Evolutionary conservation across 2,113 vertebrate species (phyloP), one percentile per base, ranked within the genome.

Genomic region (Pelecanoides urinatrix): DNA sequence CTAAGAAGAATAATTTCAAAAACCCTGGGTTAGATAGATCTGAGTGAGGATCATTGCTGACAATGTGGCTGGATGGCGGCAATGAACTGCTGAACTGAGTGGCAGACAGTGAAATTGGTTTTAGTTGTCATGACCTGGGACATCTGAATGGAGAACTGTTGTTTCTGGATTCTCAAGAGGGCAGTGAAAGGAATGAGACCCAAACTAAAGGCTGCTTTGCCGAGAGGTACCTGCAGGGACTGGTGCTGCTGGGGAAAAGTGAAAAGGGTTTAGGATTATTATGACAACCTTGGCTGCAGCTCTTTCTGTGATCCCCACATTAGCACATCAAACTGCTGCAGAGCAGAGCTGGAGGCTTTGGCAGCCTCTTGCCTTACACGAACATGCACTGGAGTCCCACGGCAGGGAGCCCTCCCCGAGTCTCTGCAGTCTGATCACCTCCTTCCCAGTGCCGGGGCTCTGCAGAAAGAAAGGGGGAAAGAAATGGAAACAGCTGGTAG

Each of bases 401-500:
- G 50, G 82, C 82, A 71, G 67, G 75, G 44, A 90, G 21, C 85
- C 62, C 50, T 85, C 71, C 75, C 65, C 4, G 26, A 40, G 30
- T 1, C 86, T 55, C 34, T 82, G 73, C 81, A 71, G 61, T 4
- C 65, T 22, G 47, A 68, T 73, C 59, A 8, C 9, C 53, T 63
- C 66, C 71, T 38, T 62, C 74, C 77, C 71, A 68, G 62, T 5
- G 65, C 80, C 2, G 0, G 75, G 29, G 74, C 74, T 58, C 1
- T 1, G 68, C 76, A 65, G 95, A 56, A 62, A 66, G 90, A 42
- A 73, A 66, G 26, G 72, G 45, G 16, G n/a, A 66, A 53, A 59
- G 73, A 75, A 96, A 80, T 36, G 67, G 68, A 77, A 95, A 68
- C 90, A 90, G 83, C 79, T 95, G 86, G 61, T 55, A 61, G 80